A percentile compares a stretch with the other conserved stretches of the same genome.
phyloP scores from a whole-genome alignment of 1,140 invertebrate genomes.

The Drosophila navojoa region DNA sequence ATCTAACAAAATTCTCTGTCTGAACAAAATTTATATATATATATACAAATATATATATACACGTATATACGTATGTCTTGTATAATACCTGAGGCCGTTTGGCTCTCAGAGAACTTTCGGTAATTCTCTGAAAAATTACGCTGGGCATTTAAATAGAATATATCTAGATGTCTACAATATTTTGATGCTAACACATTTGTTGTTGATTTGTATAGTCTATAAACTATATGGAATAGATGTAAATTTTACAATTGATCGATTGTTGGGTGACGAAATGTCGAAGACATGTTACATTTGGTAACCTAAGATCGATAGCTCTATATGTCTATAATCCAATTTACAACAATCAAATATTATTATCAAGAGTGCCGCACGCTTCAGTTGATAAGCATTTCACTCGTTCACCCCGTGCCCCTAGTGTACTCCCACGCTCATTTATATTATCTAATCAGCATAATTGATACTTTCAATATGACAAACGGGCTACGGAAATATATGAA shows the following conservation, averaged over 20 bases:
- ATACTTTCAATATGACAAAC: slow-evolving; percentile 21
- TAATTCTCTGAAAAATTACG: slow-evolving; percentile 14
- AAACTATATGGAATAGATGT: too few species aligned
- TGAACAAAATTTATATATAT: slow-evolving; percentile 5
- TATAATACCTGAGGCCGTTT: slow-evolving; percentile 50
- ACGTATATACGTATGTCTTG: too few species aligned
- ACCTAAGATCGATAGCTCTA: neutral
- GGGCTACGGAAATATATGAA: neutral
- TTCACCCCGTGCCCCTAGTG: neutral
- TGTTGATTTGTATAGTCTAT: too few species aligned
- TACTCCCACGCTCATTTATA: neutral
- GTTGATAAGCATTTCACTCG: neutral
- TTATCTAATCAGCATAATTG: slow-evolving; percentile 55
- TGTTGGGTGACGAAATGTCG: too few species aligned
- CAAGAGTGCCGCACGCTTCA: slow-evolving; percentile 3
- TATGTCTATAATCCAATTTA: neutral
- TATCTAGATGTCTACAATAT: neutral
- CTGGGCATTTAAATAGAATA: slow-evolving; percentile 19
- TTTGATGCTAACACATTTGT: too few species aligned
- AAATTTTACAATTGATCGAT: too few species aligned
- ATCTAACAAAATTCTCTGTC: slow-evolving; percentile 1
- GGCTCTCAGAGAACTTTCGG: slow-evolving; percentile 14
- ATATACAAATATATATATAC: slow-evolving; percentile 31
- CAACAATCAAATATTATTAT: too few species aligned
- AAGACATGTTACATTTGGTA: too few species aligned